Percentiles rank a stretch among this genome's conserved stretches.
Evolutionary conservation across 2,113 vertebrate species (phyloP).

Genomic region (Narcine bancroftii): DNA sequence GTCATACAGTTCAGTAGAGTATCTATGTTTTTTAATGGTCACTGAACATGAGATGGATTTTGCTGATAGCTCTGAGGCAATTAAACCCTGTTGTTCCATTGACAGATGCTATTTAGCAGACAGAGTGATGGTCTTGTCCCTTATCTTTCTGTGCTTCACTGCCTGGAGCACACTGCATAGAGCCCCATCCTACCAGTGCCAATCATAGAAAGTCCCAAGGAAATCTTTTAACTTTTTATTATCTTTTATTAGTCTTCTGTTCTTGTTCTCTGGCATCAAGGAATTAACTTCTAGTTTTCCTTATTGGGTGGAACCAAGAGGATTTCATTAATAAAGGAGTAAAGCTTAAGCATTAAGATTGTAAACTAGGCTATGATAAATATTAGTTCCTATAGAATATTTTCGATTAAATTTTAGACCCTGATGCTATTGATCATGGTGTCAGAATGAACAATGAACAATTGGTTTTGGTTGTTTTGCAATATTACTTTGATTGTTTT

Average conservation of each 20-base stretch:
- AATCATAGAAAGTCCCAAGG: not conserved
- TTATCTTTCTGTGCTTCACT: slow-evolving; percentile 39
- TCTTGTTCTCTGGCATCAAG: slow-evolving; percentile 32
- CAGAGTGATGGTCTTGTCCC: slow-evolving; percentile 42
- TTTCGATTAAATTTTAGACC: not conserved
- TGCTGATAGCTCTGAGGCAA: slow-evolving; percentile 44
- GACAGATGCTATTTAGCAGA: slow-evolving; percentile 49
- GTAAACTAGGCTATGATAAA: not conserved
- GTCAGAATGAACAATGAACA: no score
- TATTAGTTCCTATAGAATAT: not conserved
- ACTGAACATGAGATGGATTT: slow-evolving; percentile 51
- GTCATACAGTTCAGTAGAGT: slow-evolving; percentile 11
- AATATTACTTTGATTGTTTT: not conserved
- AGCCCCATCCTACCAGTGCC: slow-evolving; percentile 2
- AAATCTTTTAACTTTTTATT: slow-evolving; percentile 41
- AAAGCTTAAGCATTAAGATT: not conserved
- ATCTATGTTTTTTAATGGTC: slow-evolving; percentile 45
- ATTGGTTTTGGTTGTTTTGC: not conserved
- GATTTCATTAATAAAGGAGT: not conserved
- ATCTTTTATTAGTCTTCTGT: slow-evolving; percentile 40
- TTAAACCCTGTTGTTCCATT: slow-evolving; percentile 45
- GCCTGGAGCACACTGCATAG: slow-evolving; percentile 4
- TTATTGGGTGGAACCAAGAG: not conserved
- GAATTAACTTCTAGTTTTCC: not conserved
- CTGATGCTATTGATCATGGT: not conserved